Evolutionary conservation across 2,797 vertebrate genomes (phyloP).

Genomic region (Onychomys arenicola): DNA sequence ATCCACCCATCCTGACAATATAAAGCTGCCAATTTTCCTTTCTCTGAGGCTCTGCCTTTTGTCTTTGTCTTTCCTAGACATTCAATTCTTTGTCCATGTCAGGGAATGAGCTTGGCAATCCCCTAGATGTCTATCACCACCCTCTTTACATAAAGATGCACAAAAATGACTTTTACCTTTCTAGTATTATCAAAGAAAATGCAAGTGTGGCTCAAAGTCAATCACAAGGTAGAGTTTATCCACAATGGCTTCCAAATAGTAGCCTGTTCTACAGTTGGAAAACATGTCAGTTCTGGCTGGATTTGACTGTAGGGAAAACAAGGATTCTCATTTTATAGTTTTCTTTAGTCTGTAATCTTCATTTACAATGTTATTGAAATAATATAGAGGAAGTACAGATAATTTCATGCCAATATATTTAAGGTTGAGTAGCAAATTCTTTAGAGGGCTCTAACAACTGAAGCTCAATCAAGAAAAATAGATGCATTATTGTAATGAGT

Average conservation of each 20-base stretch:
- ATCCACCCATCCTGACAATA: background rate
- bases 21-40: too few relatives aligned
- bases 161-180: background rate
- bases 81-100: background rate
- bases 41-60: background rate
- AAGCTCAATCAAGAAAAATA: background rate
- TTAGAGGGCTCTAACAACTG: background rate
- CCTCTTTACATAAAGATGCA: background rate
- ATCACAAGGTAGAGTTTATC: background rate
- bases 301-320: background rate
- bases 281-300: too few relatives aligned
- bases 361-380: background rate
- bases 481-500: background rate
- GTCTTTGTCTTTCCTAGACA: too few relatives aligned
- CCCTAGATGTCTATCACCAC: background rate
- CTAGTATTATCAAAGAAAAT: background rate
- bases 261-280: background rate
- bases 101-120: background rate
- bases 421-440: background rate
- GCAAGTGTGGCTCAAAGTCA: background rate
- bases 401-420: background rate
- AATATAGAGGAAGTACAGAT: background rate
- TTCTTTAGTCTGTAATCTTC: background rate
- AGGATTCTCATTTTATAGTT: background rate
- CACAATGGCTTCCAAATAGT: too few relatives aligned